Conservation (phyloP, 1,140 invertebrate species). For the Laupala kohalensis region DNA sequence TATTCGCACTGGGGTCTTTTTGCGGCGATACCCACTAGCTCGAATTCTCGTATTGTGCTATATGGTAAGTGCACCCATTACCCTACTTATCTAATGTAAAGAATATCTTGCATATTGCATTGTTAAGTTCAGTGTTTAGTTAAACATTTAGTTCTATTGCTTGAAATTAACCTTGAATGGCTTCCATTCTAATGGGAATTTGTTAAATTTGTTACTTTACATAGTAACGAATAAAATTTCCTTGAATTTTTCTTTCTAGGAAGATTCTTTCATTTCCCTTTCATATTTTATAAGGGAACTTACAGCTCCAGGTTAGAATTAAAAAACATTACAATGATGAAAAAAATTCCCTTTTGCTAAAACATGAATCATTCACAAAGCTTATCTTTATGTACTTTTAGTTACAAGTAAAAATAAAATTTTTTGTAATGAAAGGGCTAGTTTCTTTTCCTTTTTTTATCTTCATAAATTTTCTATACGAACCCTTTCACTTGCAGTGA, state of each 20-base stretch:
- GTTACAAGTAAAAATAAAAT: no score
- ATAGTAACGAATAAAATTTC: neutral
- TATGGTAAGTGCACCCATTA: constrained; percentile 36
- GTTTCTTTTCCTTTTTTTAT: no score
- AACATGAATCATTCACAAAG: no score
- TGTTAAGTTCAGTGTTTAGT: neutral
- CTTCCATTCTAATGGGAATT: neutral
- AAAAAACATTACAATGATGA: no score
- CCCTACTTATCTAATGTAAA: neutral
- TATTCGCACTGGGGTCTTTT: constrained; percentile 62
- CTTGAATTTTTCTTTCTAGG: neutral
- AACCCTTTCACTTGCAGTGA: no score
- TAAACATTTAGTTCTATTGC: neutral
- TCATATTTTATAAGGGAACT: no score
- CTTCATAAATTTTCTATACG: no score
- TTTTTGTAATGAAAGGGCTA: no score
- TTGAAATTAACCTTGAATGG: neutral
- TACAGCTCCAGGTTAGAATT: no score
- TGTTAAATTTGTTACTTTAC: neutral
- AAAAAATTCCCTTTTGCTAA: no score
- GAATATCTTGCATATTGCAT: neutral
- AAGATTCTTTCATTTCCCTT: no score
- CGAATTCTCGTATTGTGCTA: constrained; percentile 66
- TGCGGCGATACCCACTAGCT: constrained; percentile 66
- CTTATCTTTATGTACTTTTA: no score